Evolutionary conservation across 2,113 vertebrate genomes (phyloP).

Genomic region (Notarius quadriscutis): DNA sequence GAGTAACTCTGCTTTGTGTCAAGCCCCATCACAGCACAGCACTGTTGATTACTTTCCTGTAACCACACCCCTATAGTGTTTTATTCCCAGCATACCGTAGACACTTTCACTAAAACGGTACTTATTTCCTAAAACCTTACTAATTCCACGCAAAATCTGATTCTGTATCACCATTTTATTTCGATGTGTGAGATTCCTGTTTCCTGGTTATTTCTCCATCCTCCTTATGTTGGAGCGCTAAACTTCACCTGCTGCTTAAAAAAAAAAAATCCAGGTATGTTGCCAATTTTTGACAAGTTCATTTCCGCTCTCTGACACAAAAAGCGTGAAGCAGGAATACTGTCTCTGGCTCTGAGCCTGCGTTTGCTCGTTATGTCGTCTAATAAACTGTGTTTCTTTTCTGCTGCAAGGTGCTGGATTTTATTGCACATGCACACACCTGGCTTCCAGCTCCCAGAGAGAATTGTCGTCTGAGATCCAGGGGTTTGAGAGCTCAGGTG

Average conservation of each 20-base stretch:
- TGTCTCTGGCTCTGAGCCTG: neutral
- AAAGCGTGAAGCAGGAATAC: neutral
- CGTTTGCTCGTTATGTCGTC: neutral
- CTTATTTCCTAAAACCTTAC: neutral
- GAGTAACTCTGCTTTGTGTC: neutral
- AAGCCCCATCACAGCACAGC: neutral
- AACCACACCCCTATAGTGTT: neutral
- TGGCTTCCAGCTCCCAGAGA: slow-evolving; percentile 92
- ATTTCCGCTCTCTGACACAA: neutral
- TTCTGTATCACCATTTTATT: neutral
- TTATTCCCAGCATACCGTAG: neutral
- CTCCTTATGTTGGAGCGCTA: no score
- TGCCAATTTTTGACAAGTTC: neutral
- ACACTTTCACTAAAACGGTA: neutral
- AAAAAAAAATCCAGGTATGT: neutral
- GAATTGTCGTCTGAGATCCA: slow-evolving; percentile 93
- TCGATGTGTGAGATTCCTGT: neutral
- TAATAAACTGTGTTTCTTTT: neutral
- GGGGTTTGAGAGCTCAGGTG: slow-evolving; percentile 89
- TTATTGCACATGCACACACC: slow-evolving; percentile 68
- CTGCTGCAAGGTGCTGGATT: neutral
- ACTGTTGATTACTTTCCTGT: neutral
- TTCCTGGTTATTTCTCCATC: neutral
- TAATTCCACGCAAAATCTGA: neutral
- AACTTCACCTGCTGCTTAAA: neutral